Base-by-base conservation (phyloP, 2,797 vertebrate genomes). In the Pagetopsis macropterus region DNA sequence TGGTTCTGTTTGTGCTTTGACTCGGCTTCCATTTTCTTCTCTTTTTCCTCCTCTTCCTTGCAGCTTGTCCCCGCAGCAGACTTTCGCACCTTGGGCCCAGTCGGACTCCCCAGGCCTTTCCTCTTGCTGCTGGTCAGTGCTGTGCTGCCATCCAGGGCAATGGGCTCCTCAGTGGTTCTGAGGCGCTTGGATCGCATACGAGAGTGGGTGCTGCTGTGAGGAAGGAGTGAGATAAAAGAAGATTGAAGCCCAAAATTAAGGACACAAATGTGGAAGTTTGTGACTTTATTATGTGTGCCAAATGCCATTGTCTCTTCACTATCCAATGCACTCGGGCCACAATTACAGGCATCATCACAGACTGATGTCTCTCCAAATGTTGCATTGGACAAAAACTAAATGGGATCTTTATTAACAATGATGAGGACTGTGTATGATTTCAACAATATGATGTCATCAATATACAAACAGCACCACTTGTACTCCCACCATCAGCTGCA, bases 181-280 rank as follows among this genome's bases (percentile, higher is more conserved):
- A 96, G 94, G 74, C 95, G 96, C 92, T 97, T 99, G 89, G 96
- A 96, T 86, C 91, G 93, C 89, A 96, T 95, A 81, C 94, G 95
- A 70, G 87, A 89, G 50, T 93, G 94, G 80, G 92, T 96, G 91
- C 90, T 91, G 88, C 6, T 88, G 76, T 59, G 59, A 65, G 14
- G 54, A 59, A 43, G 33, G 59, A 60, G 15, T 49, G 13, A 70
- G 12, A 77, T 45, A 27, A 78, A 13, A 64, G 33, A 58, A 19
- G 7, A 67, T 3, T 65, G 13, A 55, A 23, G 66, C 9, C 40
- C 6, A 79, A 72, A 72, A 57, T 44, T n/a, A 21, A 61, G 27
- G 79, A 72, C 93, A 84, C 88, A 87, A 5, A 37, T 63, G 82
- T 81, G 86, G 33, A 62, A 49, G 54, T 62, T 65, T 83, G 48